phyloP scores from a whole-genome alignment of 1,140 invertebrate species.

The Anastatus disparis region DNA sequence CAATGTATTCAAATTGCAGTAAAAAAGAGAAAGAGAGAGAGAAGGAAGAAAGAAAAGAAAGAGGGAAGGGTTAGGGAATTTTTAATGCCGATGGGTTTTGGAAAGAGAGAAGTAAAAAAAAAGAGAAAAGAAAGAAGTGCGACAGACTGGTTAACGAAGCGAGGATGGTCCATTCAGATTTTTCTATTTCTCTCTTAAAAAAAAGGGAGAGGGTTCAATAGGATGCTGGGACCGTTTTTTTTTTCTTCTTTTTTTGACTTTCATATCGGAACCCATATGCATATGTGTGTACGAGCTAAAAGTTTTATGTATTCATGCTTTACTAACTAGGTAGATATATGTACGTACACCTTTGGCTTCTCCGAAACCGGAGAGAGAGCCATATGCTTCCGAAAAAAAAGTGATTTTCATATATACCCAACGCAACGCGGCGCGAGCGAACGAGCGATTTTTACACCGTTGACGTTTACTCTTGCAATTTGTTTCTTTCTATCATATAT shows the following conservation, averaged over 20 bases:
- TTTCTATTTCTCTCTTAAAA: too few species aligned
- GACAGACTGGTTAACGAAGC: constrained; percentile 69
- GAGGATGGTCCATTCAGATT: constrained; percentile 65
- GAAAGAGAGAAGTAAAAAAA: too few species aligned
- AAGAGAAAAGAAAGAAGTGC: constrained; percentile 62
- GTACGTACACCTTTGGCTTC: too few species aligned
- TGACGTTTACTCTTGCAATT: constrained; percentile 9
- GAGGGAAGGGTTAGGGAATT: constrained; percentile 61
- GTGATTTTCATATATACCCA: too few species aligned
- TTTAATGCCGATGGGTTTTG: constrained; percentile 42
- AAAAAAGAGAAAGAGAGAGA: constrained; percentile 32
- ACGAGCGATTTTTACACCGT: constrained; percentile 15
- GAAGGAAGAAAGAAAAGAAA: constrained; percentile 41
- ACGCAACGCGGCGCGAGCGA: too few species aligned
- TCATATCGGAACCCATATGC: constrained; percentile 2
- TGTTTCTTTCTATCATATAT: constrained; percentile 29
- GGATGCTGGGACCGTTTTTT: constrained; percentile 59
- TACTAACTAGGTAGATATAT: constrained; percentile 24
- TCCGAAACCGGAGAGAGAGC: too few species aligned
- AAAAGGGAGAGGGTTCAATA: too few species aligned
- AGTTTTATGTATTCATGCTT: constrained; percentile 8
- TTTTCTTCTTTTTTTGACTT: constrained; percentile 33
- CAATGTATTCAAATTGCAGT: constrained; percentile 67
- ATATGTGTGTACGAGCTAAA: too few species aligned
- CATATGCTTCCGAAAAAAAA: constrained; percentile 10